Conservation (phyloP, 2,888 invertebrate species). For the Caenorhabditis macrosperma region DNA sequence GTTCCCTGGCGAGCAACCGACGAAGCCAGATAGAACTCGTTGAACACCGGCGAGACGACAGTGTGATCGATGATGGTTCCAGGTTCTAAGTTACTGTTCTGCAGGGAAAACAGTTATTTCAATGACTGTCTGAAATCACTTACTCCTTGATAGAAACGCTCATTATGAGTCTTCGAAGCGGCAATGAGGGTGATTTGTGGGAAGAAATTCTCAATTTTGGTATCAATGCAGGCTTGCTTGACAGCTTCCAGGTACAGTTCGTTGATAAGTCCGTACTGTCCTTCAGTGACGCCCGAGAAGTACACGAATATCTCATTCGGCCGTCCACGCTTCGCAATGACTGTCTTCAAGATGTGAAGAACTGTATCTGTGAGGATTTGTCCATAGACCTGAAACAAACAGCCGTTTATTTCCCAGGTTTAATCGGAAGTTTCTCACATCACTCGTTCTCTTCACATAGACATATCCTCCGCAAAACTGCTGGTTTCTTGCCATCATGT, state of each 20-base stretch:
- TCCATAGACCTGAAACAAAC: neutral
- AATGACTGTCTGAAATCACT: too few species aligned
- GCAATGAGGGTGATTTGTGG: conserved; percentile 27
- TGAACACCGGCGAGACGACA: conserved; percentile 39
- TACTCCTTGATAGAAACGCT: conserved; percentile 2
- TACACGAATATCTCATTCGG: conserved; percentile 35
- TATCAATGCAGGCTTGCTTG: neutral
- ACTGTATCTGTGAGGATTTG: conserved; percentile 5
- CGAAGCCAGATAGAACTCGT: conserved; percentile 52
- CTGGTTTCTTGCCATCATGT: neutral
- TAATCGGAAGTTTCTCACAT: conserved; percentile 10
- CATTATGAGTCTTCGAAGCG: conserved; percentile 20
- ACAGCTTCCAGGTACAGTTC: conserved; percentile 2
- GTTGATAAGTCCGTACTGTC: conserved; percentile 20
- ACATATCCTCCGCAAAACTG: conserved; percentile 11
- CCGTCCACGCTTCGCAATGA: neutral
- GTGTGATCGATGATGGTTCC: conserved; percentile 54
- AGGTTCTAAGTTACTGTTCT: conserved; percentile 35
- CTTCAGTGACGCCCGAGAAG: conserved; percentile 57
- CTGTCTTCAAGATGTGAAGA: neutral
- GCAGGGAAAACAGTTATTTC: too few species aligned
- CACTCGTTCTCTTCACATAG: neutral
- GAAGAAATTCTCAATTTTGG: neutral
- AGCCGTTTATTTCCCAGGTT: conserved; percentile 22
- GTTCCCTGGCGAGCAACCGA: conserved; percentile 59